Conservation (phyloP, 2,797 vertebrate species). For the Gymnocypris eckloni region DNA sequence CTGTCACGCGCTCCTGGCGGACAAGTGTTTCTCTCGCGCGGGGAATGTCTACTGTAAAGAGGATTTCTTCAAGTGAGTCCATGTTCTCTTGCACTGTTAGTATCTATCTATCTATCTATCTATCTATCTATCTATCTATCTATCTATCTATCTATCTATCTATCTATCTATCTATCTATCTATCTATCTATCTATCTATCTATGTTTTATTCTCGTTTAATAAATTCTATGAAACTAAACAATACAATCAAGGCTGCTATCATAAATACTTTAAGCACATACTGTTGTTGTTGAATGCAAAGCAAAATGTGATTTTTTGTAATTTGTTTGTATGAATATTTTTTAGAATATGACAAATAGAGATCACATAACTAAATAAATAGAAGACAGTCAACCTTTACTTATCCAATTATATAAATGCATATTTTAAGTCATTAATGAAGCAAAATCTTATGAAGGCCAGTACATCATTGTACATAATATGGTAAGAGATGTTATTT, state of each 20-base stretch:
- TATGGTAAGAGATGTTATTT: neutral
- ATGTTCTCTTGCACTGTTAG: neutral
- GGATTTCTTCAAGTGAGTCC: slow-evolving; percentile 98
- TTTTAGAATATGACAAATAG: neutral
- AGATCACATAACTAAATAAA: neutral
- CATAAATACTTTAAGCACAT: neutral
- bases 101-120: neutral
- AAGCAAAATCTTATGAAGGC: too few relatives aligned
- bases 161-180: slow-evolving; percentile 5
- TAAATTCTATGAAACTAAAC: neutral
- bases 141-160: slow-evolving; percentile 6
- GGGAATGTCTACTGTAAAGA: slow-evolving; percentile 98
- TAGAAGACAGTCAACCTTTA: neutral
- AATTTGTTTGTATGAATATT: neutral
- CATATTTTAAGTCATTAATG: neutral
- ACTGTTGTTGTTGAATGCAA: neutral
- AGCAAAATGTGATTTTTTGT: neutral
- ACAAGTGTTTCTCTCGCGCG: slow-evolving; percentile 94
- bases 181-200: neutral
- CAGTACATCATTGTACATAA: neutral
- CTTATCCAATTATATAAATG: neutral
- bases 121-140: slow-evolving; percentile 9
- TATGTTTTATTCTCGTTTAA: neutral
- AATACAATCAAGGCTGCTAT: neutral
- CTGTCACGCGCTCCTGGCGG: slow-evolving; percentile 93